These are phyloP conservation scores for Alexandromys fortis DNA, from an alignment of 2,113 vertebrate species.

Conservation along the genomic window DNA sequence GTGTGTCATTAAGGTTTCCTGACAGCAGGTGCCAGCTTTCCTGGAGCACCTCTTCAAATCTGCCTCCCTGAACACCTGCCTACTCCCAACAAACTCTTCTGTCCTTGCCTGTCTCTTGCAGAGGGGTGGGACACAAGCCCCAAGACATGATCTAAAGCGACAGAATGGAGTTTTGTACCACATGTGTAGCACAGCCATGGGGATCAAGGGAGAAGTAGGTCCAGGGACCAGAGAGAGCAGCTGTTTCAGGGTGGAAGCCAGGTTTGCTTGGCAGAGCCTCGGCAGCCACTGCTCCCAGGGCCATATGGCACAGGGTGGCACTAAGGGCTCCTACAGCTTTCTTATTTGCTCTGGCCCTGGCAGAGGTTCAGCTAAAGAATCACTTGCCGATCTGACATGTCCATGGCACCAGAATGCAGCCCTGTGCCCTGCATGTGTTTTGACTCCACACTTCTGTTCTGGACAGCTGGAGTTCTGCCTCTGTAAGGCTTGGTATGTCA, in stretches of 20 bases:
- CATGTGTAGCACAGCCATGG: neutral
- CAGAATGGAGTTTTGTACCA: neutral
- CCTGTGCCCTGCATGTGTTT: neutral
- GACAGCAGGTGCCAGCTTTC: fast-evolving
- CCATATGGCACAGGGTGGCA: neutral
- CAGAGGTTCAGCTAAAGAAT: neutral
- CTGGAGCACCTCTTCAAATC: neutral
- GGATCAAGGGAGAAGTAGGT: neutral
- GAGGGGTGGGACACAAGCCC: neutral
- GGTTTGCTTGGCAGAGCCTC: neutral
- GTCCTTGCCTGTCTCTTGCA: neutral
- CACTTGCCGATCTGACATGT: neutral
- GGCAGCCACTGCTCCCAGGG: neutral
- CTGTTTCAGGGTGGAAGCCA: neutral
- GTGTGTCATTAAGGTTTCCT: neutral
- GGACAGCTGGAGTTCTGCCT: neutral
- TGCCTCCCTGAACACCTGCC: fast-evolving
- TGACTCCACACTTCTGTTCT: neutral
- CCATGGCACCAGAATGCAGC: neutral
- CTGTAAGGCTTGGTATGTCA: neutral
- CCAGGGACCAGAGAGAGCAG: neutral
- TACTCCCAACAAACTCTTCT: neutral
- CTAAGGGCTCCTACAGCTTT: neutral
- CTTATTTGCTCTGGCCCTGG: neutral
- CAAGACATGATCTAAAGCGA: neutral